Conservation (phyloP, 2,797 vertebrate genomes). For the Taenioides sp. region DNA sequence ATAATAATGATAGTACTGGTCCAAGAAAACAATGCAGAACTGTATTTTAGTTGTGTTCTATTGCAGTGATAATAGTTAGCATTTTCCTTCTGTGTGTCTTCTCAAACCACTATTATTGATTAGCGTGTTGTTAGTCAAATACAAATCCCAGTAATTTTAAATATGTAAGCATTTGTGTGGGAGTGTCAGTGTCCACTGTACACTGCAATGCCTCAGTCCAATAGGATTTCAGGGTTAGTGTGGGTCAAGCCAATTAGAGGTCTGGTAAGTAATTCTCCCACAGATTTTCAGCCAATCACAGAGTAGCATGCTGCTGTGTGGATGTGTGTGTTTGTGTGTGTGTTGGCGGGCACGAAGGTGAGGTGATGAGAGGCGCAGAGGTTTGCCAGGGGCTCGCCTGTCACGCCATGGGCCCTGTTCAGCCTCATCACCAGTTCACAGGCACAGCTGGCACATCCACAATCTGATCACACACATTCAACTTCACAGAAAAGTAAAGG, state of each 20-base stretch:
- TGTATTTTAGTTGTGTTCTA: neutral
- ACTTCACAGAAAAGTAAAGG: neutral
- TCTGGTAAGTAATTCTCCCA: constrained; percentile 82
- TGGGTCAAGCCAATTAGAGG: constrained; percentile 86
- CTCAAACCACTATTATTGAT: constrained; percentile 45
- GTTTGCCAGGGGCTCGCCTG: constrained; percentile 53
- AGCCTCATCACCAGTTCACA: neutral
- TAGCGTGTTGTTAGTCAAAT: constrained; percentile 33
- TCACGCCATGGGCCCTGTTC: constrained; percentile 40
- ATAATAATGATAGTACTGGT: neutral
- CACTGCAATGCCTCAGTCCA: constrained; percentile 78
- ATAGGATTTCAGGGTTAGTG: constrained; percentile 86
- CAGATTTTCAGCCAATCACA: constrained; percentile 74
- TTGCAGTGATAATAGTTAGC: too few relatives aligned
- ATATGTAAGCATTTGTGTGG: constrained; percentile 12
- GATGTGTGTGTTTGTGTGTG: constrained; percentile 24
- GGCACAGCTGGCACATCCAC: neutral
- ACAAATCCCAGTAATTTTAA: constrained; percentile 33
- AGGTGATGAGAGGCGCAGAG: constrained; percentile 51
- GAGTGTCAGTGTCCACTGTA: constrained; percentile 31
- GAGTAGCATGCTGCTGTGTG: constrained; percentile 55
- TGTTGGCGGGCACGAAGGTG: constrained; percentile 47
- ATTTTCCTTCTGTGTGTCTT: constrained; percentile 13
- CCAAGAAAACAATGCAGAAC: neutral
- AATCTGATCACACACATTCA: neutral